These are phyloP conservation scores for Pogona vitticeps DNA, from an alignment of 2,113 vertebrate species.

Conservation along the genomic window DNA sequence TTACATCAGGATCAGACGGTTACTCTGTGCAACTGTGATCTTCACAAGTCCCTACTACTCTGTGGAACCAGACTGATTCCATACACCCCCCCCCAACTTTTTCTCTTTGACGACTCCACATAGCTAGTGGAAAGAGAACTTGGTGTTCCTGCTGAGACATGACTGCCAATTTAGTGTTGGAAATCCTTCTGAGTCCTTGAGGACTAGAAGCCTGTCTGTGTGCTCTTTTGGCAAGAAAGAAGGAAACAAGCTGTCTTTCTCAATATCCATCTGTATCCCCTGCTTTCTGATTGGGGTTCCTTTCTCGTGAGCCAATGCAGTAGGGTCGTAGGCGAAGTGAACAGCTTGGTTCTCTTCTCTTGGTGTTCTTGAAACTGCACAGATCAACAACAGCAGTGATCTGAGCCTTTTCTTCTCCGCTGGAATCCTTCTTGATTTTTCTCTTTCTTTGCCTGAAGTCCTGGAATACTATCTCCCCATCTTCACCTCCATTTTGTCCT, in stretches of 20 bases:
- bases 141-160: not conserved
- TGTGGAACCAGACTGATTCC: not conserved
- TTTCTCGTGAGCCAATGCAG: not conserved
- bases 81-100: too few species aligned
- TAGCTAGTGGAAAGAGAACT: not conserved
- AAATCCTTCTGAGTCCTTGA: not conserved
- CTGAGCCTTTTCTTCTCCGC: not conserved
- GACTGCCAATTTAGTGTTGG: not conserved
- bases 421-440: not conserved
- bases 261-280: not conserved
- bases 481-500: not conserved
- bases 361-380: not conserved
- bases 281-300: not conserved
- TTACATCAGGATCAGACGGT: too few species aligned
- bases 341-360: not conserved
- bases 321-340: not conserved
- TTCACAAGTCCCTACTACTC: too few species aligned
- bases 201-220: not conserved
- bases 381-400: not conserved
- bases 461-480: not conserved
- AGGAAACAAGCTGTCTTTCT: not conserved
- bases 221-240: not conserved
- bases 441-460: not conserved
- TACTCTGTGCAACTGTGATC: too few species aligned
- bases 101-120: too few species aligned